These are phyloP conservation scores for Macrophya alboannulata DNA, from an alignment of 2,888 invertebrate genomes.

Conservation along the genomic window DNA sequence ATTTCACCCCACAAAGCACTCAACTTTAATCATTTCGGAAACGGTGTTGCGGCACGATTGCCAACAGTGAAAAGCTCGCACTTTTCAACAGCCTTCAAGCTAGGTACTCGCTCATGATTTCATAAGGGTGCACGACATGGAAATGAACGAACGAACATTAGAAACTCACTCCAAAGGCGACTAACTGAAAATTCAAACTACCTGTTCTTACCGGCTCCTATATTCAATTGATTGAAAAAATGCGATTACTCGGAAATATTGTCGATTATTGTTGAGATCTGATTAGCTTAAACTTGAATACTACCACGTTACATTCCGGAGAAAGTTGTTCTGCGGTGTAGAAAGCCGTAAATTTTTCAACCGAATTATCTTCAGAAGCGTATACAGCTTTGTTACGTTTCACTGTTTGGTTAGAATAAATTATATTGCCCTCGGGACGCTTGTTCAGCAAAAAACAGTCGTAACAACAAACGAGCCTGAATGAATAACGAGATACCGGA, in stretches of 20 bases:
- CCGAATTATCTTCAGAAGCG: conserved; percentile 13
- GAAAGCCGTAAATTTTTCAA: conserved; percentile 28
- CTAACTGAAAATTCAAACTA: neutral
- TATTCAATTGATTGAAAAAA: neutral
- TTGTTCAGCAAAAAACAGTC: conserved; percentile 11
- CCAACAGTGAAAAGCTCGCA: conserved; percentile 9
- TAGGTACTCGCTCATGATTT: conserved; percentile 3
- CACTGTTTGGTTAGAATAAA: conserved; percentile 30
- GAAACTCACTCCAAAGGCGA: conserved; percentile 7
- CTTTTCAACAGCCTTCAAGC: neutral
- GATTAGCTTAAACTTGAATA: neutral
- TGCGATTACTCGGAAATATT: neutral
- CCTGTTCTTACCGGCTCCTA: neutral
- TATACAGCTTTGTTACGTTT: conserved; percentile 34
- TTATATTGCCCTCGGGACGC: conserved; percentile 12
- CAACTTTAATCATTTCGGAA: conserved; percentile 6
- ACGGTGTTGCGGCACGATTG: neutral
- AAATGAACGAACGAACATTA: conserved; percentile 4
- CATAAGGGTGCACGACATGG: neutral
- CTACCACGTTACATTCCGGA: neutral
- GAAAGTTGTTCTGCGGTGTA: conserved; percentile 15
- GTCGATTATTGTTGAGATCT: neutral
- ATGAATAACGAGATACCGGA: conserved; percentile 38
- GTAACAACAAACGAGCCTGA: conserved; percentile 30
- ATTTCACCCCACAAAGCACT: neutral